Evolutionary conservation across 2,797 vertebrate species (phyloP).

Genomic region (Chanos chanos): DNA sequence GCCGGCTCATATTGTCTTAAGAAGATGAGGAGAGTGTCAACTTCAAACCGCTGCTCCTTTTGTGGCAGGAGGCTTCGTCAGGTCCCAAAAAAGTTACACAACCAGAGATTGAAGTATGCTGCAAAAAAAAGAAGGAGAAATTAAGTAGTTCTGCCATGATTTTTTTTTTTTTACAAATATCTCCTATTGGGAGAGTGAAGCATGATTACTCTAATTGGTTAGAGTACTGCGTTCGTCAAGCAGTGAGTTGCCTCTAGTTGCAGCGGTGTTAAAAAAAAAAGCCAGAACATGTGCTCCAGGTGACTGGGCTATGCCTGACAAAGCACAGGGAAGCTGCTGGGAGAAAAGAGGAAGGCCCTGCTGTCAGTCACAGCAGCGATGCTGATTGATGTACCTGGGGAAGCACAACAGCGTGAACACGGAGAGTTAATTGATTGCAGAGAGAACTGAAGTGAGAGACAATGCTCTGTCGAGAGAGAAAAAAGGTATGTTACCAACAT

Average conservation of each 20-base stretch:
- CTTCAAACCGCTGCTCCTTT: too few relatives aligned
- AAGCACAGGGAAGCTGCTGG: conserved; percentile 6
- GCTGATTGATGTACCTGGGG: conserved; percentile 26
- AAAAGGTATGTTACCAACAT: conserved; percentile 23
- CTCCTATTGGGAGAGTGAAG: neutral
- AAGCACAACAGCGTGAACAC: conserved; percentile 8
- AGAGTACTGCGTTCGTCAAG: neutral
- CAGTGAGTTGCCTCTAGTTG: neutral
- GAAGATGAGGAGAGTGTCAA: too few relatives aligned
- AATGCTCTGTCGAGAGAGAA: neutral
- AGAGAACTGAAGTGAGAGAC: neutral
- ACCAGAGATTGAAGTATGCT: too few relatives aligned
- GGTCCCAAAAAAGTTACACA: too few relatives aligned
- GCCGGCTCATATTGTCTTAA: too few relatives aligned
- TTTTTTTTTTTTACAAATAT: too few relatives aligned
- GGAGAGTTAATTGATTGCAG: conserved; percentile 34
- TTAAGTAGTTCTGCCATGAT: too few relatives aligned
- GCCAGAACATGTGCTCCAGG: too few relatives aligned
- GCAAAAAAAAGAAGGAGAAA: too few relatives aligned
- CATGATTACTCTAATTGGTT: neutral
- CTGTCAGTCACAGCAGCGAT: neutral
- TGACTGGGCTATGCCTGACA: conserved; percentile 13
- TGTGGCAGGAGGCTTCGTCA: too few relatives aligned
- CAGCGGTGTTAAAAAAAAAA: neutral
- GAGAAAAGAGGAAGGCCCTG: neutral